Evolutionary conservation across 2,113 vertebrate species (phyloP).

Genomic region (Caranx melampygus): DNA sequence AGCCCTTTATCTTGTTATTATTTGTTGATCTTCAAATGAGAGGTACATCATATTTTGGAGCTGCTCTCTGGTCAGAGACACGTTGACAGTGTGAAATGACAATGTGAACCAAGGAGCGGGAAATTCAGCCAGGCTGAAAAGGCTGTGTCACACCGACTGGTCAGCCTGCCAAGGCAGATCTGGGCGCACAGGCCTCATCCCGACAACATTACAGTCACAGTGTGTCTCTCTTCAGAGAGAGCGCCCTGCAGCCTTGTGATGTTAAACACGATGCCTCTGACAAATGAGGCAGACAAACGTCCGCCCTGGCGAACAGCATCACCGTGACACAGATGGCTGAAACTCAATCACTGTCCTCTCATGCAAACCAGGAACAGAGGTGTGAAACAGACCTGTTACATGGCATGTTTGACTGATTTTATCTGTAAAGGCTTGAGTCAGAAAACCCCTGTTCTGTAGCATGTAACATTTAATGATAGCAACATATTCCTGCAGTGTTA

Average conservation of each 20-base stretch:
- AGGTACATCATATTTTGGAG: no score
- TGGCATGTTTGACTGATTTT: background rate
- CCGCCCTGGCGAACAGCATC: background rate
- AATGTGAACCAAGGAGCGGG: background rate
- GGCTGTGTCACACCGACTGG: constrained; percentile 1
- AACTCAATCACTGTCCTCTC: no score
- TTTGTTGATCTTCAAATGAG: background rate
- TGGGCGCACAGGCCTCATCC: background rate
- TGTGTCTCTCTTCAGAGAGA: background rate
- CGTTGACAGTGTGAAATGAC: background rate
- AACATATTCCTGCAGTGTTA: background rate
- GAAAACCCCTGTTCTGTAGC: no score
- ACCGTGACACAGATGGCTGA: no score
- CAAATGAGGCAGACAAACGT: constrained; percentile 13
- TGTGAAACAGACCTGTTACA: background rate
- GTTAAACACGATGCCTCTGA: background rate
- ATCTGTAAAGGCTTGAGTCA: no score
- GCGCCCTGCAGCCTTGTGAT: background rate
- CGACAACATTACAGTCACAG: background rate
- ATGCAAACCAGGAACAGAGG: background rate
- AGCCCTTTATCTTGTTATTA: background rate
- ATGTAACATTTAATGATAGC: no score
- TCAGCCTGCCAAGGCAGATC: background rate
- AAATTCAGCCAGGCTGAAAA: background rate
- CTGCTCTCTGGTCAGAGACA: background rate